Base-by-base conservation (phyloP, 2,113 vertebrate genomes). In the Entomyzon cyanotis region DNA sequence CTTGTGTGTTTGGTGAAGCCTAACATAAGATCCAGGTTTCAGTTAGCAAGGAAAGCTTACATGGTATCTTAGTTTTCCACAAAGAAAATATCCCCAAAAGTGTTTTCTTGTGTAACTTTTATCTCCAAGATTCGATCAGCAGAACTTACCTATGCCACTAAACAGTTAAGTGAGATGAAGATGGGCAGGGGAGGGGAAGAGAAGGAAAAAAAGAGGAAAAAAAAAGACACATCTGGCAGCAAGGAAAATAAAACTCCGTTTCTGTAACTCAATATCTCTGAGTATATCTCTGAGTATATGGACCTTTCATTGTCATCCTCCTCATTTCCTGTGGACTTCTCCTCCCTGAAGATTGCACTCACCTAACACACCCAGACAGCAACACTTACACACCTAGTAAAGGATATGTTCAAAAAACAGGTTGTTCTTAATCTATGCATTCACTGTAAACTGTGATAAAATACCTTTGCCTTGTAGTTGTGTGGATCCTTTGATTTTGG, bases 1-100 rank as follows among this genome's bases (percentile, higher is more conserved):
- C 94, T 96, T 93, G 97, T 97, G 96, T 97, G 96, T 89, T 97
- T 97, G 93, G 87, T 74, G 97, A 96, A 97, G 97, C 97, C 92
- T 98, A 92, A 97, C 94, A 95, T 87, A 80, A 89, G 87, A 92
- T 96, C 93, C 92, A 97, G 96, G 84, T 97, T 98, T 97, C 91
- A 96, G 84, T 87, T 62, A 96, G 86, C 65, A 81, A 39, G 7
- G 25, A 77, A 68, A 93, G 49, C 33, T 96, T 90, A 59, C 84
- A 83, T 5, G 15, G 33, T 87, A 49, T 96, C 87, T 95, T 58
- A 31, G 50, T 65, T 96, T 96, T 83, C 60, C 56, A 82, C 69
- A 73, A 93, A 53, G n/a, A 90, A 98, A 97, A 95, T 93, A 95
- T 23, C 27, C 89, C 91, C 62, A 90, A 52, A 96, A 96, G 23